A percentile compares a stretch with the other conserved stretches of the same genome.
phyloP scores from a whole-genome alignment of 2,113 vertebrate species.

The Struthio camelus region DNA sequence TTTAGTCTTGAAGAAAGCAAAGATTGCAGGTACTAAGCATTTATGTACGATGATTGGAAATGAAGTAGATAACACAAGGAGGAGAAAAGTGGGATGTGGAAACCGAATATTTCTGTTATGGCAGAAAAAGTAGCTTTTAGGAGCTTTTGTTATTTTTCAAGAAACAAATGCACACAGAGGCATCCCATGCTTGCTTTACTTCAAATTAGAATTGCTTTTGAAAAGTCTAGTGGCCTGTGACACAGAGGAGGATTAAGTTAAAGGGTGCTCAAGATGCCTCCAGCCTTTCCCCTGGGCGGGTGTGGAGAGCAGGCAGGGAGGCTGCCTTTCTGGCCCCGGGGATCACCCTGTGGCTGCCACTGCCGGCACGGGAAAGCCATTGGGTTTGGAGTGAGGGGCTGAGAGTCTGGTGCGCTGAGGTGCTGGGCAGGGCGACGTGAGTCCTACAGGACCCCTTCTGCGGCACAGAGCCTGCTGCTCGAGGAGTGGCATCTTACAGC shows the following conservation, averaged over 20 bases:
- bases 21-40: neutral
- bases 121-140: neutral
- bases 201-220: neutral
- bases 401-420: neutral
- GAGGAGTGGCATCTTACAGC: neutral
- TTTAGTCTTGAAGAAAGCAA: neutral
- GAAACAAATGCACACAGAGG: neutral
- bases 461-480: neutral
- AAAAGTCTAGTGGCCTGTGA: neutral
- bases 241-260: neutral
- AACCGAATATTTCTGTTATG: neutral
- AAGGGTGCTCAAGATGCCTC: fast-evolving
- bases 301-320: too few species aligned
- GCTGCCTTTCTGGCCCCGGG: too few species aligned
- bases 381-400: neutral
- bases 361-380: too few species aligned
- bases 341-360: too few species aligned
- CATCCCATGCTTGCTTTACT: neutral
- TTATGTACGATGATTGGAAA: neutral
- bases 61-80: neutral
- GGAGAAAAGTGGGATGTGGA: neutral
- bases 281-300: too few species aligned
- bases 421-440: too few species aligned
- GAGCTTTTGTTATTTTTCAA: neutral
- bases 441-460: too few species aligned